Evolutionary conservation across 2,797 vertebrate genomes (phyloP).

Genomic region (Danio tinwini): DNA sequence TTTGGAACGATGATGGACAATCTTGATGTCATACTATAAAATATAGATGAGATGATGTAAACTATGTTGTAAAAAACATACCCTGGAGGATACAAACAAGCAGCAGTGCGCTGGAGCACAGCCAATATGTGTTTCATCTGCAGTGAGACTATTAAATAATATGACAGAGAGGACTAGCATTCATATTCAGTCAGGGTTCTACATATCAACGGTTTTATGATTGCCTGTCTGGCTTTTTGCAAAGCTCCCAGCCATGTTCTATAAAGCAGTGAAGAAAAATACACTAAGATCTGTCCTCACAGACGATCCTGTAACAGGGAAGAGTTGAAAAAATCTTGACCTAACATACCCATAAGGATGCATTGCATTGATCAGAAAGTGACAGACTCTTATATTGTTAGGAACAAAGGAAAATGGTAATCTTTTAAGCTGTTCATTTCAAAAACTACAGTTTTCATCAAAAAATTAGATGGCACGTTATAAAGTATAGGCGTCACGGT

Average conservation of each 20-base stretch:
- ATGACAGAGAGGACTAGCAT: slow-evolving; percentile 24
- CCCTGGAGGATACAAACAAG: slow-evolving; percentile 10
- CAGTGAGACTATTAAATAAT: slow-evolving; percentile 29
- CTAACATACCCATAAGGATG: neutral
- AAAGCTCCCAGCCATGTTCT: slow-evolving; percentile 26
- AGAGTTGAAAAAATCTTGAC: neutral
- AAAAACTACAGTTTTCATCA: too few relatives aligned
- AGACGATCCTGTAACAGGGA: neutral
- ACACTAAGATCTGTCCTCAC: neutral
- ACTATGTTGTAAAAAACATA: slow-evolving; percentile 21
- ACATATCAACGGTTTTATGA: slow-evolving; percentile 43
- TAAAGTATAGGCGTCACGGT: too few relatives aligned
- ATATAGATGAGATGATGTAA: slow-evolving; percentile 25
- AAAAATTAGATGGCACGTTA: too few relatives aligned
- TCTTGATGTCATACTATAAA: slow-evolving; percentile 18
- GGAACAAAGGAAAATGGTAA: too few relatives aligned
- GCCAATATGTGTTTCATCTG: slow-evolving; percentile 30
- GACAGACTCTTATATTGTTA: too few relatives aligned
- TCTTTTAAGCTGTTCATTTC: too few relatives aligned
- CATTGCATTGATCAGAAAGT: too few relatives aligned
- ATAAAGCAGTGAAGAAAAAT: neutral
- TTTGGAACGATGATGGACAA: slow-evolving; percentile 1
- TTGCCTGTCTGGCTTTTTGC: slow-evolving; percentile 28
- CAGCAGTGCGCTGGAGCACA: neutral
- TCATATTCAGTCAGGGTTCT: slow-evolving; percentile 37